These are phyloP conservation scores for Cryptoprocta ferox DNA, from an alignment of 2,797 vertebrate species.

Conservation along the genomic window DNA sequence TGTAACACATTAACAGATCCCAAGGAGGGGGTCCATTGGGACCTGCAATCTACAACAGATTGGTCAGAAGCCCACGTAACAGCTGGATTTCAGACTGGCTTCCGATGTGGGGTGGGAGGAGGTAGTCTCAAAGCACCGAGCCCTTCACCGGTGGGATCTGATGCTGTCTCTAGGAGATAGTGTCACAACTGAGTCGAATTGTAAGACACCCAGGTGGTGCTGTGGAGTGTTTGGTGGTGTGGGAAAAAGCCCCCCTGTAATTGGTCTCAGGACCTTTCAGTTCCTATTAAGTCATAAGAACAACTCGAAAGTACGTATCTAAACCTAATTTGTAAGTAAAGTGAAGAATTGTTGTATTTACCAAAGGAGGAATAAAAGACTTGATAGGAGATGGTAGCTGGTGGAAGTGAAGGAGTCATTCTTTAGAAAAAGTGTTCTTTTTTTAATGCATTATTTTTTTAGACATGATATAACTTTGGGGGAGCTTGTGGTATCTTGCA, in stretches of 20 bases:
- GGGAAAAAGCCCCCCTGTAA: not conserved
- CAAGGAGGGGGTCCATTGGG: not conserved
- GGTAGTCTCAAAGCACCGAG: not conserved
- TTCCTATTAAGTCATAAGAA: not conserved
- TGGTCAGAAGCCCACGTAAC: not conserved
- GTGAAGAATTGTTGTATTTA: not conserved
- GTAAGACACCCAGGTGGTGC: not conserved
- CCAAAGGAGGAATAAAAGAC: not conserved
- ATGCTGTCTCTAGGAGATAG: not conserved
- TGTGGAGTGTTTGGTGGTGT: not conserved
- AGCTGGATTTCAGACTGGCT: not conserved
- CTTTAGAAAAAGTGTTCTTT: not conserved
- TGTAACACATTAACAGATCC: not conserved
- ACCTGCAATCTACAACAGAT: not conserved
- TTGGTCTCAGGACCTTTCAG: not conserved
- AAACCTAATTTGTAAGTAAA: not conserved
- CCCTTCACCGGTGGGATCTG: not conserved
- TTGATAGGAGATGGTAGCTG: not conserved
- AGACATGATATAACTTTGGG: not conserved
- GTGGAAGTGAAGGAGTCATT: not conserved
- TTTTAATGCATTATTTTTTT: not conserved
- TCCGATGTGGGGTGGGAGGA: not conserved
- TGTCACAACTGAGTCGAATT: not conserved
- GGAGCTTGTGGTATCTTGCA: not conserved
- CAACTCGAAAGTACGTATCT: not conserved